Base-by-base conservation (phyloP, 2,113 vertebrate genomes). In the Acanthisitta chloris region DNA sequence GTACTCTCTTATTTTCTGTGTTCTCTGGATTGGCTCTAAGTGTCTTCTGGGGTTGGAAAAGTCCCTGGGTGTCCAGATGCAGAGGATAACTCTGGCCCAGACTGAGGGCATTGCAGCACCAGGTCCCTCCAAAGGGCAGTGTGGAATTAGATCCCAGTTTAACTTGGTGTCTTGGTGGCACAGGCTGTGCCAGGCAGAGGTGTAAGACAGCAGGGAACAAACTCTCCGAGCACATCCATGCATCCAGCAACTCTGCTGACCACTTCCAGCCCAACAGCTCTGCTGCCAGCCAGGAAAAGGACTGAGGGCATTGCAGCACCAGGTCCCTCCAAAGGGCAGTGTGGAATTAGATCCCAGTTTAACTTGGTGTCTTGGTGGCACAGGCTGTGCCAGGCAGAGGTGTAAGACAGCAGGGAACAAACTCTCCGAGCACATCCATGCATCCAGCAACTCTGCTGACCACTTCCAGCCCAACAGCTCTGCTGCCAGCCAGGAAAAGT, bases 91-190 rank as follows among this genome's bases (percentile, higher is more conserved):
- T 36, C 74, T 46, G 20, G 51, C 54, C 67, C 76, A n/a, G 54
- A 21, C 19, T 0, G 40, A 9, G 13, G 59, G 42, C 38, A 1
- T 8, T 48, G 59, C 67, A 70, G 55, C 58, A 10, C 14, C 46
- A 17, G 51, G 3, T 26, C 65, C 49, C 57, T 31, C 29, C 45
- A 6, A 19, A 3, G 57, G 40, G 55, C 62, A n/a, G 43, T 31
- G 2, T 0, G 25, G 15, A 14, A 3, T 0, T 24, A 18, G 73
- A 5, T 33, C 58, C 80, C 24, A 0, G 34, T 4, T 3, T 2
- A 2, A 15, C 23, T 2, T 0, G 0, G 23, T 14, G 2, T 4
- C 29, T 40, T 2, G 20, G 70, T 2, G 6, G 62, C 42, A 2
- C 31, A 10, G 45, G 79, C 65, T 9, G 20, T 2, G 73, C 6